These are phyloP conservation scores for Malurus leucopterus DNA, from an alignment of 2,797 vertebrate species.

Conservation along the genomic window DNA sequence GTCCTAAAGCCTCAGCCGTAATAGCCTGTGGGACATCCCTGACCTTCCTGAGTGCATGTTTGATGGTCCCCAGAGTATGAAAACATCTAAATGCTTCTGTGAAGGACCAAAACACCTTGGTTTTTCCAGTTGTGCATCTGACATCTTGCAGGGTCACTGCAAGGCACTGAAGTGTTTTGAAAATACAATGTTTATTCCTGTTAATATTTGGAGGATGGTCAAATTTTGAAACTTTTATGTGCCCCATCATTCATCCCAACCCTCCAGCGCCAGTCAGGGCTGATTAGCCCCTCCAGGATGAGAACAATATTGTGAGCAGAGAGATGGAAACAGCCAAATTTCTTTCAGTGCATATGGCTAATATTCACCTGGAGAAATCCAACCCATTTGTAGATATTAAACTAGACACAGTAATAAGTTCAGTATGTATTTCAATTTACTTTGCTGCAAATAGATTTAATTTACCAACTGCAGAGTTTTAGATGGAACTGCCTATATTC, in stretches of 20 bases:
- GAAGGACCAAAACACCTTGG: neutral
- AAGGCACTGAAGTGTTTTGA: neutral
- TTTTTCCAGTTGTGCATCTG: neutral
- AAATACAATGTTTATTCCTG: neutral
- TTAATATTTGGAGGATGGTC: neutral
- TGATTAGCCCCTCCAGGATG: neutral
- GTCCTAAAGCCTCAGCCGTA: neutral
- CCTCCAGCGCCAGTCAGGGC: no score
- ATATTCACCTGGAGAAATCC: constrained; percentile 62
- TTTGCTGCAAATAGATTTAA: constrained; percentile 64
- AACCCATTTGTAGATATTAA: constrained; percentile 57
- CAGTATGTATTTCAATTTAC: constrained; percentile 57
- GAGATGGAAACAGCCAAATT: neutral
- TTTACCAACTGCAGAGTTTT: constrained; percentile 65
- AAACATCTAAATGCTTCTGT: neutral
- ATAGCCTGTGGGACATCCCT: neutral
- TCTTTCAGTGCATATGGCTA: constrained; percentile 12
- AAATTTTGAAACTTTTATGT: neutral
- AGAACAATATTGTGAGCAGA: neutral
- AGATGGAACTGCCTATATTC: constrained; percentile 38
- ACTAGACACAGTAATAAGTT: constrained; percentile 55
- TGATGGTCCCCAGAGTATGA: neutral
- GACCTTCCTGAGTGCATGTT: neutral
- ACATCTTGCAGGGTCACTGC: neutral
- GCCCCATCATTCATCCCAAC: neutral